phyloP scores from a whole-genome alignment of 2,888 invertebrate species.

The Cyclophora albipunctata region DNA sequence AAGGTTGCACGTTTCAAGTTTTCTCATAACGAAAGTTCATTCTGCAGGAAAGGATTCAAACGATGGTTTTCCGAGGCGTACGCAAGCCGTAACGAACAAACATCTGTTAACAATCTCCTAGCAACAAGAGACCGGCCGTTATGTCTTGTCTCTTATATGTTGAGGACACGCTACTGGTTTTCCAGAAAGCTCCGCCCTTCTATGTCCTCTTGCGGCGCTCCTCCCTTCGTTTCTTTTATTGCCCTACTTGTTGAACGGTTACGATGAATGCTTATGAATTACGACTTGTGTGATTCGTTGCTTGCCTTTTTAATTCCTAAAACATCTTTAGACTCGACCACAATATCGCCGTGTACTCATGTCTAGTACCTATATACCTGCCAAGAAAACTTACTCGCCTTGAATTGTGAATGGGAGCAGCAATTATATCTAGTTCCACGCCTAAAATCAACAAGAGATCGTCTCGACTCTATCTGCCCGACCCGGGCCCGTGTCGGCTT shows the following conservation, averaged over 20 bases:
- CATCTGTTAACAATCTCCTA: constrained; percentile 50
- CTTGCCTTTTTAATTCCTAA: constrained; percentile 30
- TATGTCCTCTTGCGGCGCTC: constrained; percentile 57
- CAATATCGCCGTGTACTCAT: constrained; percentile 20
- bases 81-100: constrained; percentile 39
- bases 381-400: constrained; percentile 17
- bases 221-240: constrained; percentile 62
- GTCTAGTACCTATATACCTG: constrained; percentile 4
- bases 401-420: constrained; percentile 16
- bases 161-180: constrained; percentile 61
- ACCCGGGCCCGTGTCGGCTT: constrained; percentile 37
- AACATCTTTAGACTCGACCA: constrained; percentile 23
- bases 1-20: constrained; percentile 40
- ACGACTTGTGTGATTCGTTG: constrained; percentile 50
- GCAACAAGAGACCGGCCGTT: constrained; percentile 59
- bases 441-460: constrained; percentile 35
- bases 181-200: constrained; percentile 61
- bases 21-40: constrained; percentile 27
- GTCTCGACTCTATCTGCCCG: constrained; percentile 29
- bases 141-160: constrained; percentile 48
- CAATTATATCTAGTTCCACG: too few species aligned
- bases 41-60: constrained; percentile 18
- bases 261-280: constrained; percentile 50
- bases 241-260: constrained; percentile 60
- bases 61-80: constrained; percentile 25